A percentile compares a stretch with the other conserved stretches of the same genome.
These are phyloP conservation scores for Apis laboriosa DNA, from an alignment of 1,140 invertebrate genomes.

Conservation along the genomic window DNA sequence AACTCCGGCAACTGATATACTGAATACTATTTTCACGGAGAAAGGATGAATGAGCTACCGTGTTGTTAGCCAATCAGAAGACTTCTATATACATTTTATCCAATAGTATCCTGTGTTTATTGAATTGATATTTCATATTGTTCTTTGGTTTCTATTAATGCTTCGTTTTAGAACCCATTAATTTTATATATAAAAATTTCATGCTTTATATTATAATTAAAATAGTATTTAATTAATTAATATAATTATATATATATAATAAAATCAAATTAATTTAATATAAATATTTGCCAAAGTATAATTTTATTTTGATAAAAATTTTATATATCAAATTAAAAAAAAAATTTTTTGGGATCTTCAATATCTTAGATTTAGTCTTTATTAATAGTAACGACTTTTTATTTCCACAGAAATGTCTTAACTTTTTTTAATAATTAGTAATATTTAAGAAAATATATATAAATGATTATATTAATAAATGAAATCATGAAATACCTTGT, in stretches of 20 bases:
- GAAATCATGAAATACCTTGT: not conserved
- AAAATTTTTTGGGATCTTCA: not conserved
- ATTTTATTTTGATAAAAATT: not conserved
- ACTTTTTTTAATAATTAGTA: not conserved
- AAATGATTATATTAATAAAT: not conserved
- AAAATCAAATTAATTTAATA: not conserved
- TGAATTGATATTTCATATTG: constrained; percentile 42
- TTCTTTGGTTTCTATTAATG: constrained; percentile 7
- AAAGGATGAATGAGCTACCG: constrained; percentile 32
- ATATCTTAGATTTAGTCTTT: no score
- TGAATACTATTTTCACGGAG: constrained; percentile 55
- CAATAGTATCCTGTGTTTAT: constrained; percentile 39
- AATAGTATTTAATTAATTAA: not conserved
- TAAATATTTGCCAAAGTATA: not conserved
- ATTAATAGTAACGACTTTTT: not conserved
- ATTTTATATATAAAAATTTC: not conserved
- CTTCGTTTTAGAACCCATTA: not conserved
- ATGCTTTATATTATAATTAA: not conserved
- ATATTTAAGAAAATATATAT: not conserved
- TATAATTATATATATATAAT: not conserved
- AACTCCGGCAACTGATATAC: constrained; percentile 63
- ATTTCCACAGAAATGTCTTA: not conserved
- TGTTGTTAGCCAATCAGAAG: constrained; percentile 39
- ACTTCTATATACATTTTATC: not conserved
- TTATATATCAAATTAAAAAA: no score